Conservation (phyloP, 2,888 invertebrate species). For the Athalia circularis region DNA sequence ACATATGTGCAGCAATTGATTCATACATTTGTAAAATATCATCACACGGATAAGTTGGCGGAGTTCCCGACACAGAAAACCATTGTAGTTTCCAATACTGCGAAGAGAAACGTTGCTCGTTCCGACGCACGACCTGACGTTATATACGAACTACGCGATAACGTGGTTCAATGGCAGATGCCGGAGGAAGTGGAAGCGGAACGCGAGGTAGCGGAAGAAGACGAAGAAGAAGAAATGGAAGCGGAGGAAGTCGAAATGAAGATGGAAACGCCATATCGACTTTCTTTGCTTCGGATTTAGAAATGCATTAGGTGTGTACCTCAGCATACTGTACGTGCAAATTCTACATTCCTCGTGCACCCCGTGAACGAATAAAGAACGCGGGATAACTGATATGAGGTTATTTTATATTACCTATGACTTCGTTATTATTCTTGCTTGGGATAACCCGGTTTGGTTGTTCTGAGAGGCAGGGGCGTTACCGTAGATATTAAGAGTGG, state of each 20-base stretch:
- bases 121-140: not conserved
- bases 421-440: conserved; percentile 20
- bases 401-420: not conserved
- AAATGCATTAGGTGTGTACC: not conserved
- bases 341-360: not conserved
- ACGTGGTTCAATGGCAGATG: conserved; percentile 9
- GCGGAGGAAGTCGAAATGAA: not conserved
- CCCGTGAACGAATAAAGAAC: not conserved
- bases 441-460: conserved; percentile 4
- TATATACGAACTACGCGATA: not conserved
- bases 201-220: not conserved
- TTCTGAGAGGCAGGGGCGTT: conserved; percentile 13
- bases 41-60: conserved; percentile 5
- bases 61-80: conserved; percentile 11
- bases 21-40: not conserved
- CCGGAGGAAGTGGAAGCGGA: no score
- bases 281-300: not conserved
- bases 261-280: conserved; percentile 1
- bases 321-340: no score
- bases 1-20: not conserved
- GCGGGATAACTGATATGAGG: not conserved
- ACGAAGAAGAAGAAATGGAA: conserved; percentile 14
- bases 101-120: conserved; percentile 29
- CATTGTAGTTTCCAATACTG: conserved; percentile 3
- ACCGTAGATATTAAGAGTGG: conserved; percentile 12